A percentile compares a stretch with the other conserved stretches of the same genome.
phyloP scores from a whole-genome alignment of 2,113 vertebrate genomes.

The Delphinapterus leucas region DNA sequence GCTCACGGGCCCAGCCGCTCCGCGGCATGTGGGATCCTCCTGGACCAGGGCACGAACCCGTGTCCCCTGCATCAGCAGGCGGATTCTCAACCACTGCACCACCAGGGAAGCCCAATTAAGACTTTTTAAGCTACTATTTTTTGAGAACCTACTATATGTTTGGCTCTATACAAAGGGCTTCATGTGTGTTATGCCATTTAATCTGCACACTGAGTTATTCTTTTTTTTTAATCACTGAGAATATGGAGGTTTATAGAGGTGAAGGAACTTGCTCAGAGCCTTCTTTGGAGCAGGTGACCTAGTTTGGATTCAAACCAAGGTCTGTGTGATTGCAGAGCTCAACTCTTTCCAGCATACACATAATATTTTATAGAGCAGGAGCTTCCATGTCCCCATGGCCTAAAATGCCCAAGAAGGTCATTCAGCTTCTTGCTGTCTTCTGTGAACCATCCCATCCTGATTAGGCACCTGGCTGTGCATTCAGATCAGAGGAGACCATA shows the following conservation, averaged over 20 bases:
- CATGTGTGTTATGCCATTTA: background rate
- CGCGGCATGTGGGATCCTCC: too few species aligned
- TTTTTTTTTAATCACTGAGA: background rate
- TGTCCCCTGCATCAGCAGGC: too few species aligned
- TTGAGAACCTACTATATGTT: background rate
- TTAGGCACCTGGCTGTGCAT: background rate
- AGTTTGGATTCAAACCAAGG: background rate
- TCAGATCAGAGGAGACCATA: background rate
- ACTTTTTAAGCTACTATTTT: constrained; percentile 6
- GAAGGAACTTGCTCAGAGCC: background rate
- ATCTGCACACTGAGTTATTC: background rate
- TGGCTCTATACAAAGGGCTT: background rate
- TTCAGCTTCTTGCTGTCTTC: background rate
- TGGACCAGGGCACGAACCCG: too few species aligned
- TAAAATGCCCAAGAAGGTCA: background rate
- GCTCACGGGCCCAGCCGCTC: too few species aligned
- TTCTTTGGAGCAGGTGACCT: background rate
- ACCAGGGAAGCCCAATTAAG: background rate
- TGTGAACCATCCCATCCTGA: background rate
- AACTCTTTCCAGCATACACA: background rate
- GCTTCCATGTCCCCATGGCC: background rate
- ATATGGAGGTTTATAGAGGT: background rate
- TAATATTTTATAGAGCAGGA: background rate
- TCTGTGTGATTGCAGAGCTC: background rate
- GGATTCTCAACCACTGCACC: too few species aligned